Percentiles rank a stretch among this genome's conserved stretches.
These are phyloP conservation scores for Callyntrura guangdongensis DNA, from an alignment of 2,888 invertebrate species.

Conservation along the genomic window DNA sequence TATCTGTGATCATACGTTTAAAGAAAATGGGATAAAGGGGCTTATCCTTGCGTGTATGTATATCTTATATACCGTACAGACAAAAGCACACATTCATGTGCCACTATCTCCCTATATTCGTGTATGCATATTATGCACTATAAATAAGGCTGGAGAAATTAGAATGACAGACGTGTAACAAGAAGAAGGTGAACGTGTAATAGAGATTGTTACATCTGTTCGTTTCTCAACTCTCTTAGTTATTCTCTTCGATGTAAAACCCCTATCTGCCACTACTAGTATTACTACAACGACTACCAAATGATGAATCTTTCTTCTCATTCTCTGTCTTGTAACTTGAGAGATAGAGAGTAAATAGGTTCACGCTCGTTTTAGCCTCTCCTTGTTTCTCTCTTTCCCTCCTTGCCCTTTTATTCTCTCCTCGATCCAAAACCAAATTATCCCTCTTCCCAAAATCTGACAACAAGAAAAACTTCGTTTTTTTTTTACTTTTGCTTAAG, in stretches of 20 bases:
- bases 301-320: constrained; percentile 26
- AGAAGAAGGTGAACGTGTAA: constrained; percentile 37
- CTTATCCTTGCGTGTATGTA: no score
- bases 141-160: background rate
- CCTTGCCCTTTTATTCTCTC: constrained; percentile 29
- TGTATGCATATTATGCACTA: background rate
- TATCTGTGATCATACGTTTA: constrained; percentile 15
- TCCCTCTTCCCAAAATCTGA: constrained; percentile 59
- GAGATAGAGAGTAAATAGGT: constrained; percentile 37
- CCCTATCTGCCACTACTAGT: background rate
- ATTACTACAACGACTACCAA: constrained; percentile 8
- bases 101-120: background rate
- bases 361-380: constrained; percentile 46
- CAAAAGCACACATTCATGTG: background rate
- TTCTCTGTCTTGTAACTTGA: constrained; percentile 8
- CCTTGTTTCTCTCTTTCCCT: no score
- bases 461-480: constrained; percentile 59
- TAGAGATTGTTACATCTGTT: constrained; percentile 51
- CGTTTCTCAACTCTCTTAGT: no score
- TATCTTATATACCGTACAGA: no score
- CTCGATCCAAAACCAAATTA: constrained; percentile 70
- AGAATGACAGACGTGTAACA: constrained; percentile 45
- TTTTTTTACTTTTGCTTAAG: constrained; percentile 23
- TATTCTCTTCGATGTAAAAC: no score
- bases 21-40: background rate